A percentile compares a stretch with the other conserved stretches of the same genome.
Evolutionary conservation across 2,797 vertebrate genomes (phyloP).

Genomic region (Phrynocephalus forsythii): DNA sequence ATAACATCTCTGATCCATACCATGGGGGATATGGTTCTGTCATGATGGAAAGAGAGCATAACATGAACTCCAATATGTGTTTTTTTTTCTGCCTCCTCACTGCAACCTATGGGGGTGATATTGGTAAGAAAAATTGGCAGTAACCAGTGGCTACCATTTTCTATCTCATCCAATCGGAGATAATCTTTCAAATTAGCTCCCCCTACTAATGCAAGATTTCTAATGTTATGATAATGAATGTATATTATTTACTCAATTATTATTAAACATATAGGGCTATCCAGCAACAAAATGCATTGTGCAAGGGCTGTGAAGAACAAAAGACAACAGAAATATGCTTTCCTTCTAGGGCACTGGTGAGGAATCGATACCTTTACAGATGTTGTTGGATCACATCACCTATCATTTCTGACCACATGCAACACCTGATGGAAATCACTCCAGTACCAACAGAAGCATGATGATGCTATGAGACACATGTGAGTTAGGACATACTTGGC

Average conservation of each 20-base stretch:
- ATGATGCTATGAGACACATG: background rate
- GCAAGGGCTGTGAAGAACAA: background rate
- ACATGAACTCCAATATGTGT: background rate
- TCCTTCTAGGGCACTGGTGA: background rate
- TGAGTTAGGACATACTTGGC: background rate
- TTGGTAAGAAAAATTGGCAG: background rate
- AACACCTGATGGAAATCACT: background rate
- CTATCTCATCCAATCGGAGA: background rate
- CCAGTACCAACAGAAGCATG: background rate
- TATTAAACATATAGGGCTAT: background rate
- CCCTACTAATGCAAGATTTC: background rate
- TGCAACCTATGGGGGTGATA: background rate
- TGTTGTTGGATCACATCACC: background rate
- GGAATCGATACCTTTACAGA: background rate
- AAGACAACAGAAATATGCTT: background rate
- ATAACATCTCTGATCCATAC: slow-evolving; percentile 52
- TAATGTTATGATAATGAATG: background rate
- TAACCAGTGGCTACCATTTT: background rate
- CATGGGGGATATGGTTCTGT: background rate
- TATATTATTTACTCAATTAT: background rate
- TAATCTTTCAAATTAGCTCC: background rate
- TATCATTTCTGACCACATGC: background rate
- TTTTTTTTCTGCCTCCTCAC: background rate
- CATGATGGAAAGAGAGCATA: background rate
- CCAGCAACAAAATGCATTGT: background rate